A percentile compares a stretch with the other conserved stretches of the same genome.
These are phyloP conservation scores for Mechanitis messenoides DNA, from an alignment of 2,888 invertebrate genomes.

Conservation along the genomic window DNA sequence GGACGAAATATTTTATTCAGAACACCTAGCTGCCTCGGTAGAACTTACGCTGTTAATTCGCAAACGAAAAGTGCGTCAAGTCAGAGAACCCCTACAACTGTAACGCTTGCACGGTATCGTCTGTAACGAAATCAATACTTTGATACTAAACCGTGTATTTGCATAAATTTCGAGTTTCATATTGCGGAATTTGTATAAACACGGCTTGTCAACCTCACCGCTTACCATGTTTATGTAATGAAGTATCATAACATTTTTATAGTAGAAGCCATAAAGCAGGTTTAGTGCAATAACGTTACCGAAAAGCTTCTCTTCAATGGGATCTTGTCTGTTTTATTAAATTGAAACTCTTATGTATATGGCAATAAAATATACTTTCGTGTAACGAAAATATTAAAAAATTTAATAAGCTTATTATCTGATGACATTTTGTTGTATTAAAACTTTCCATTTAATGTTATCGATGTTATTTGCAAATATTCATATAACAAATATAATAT, in stretches of 20 bases:
- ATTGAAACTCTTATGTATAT: conserved; percentile 7
- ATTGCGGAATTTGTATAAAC: conserved; percentile 43
- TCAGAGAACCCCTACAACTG: conserved; percentile 24
- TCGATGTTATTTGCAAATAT: too few relatives aligned
- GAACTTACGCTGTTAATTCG: conserved; percentile 17
- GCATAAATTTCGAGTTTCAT: conserved; percentile 42
- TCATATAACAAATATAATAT: too few relatives aligned
- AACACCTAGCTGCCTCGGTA: conserved; percentile 16
- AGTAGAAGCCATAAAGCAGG: conserved; percentile 53
- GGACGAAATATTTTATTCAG: conserved; percentile 16
- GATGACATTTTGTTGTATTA: too few relatives aligned
- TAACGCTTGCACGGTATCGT: conserved; percentile 23
- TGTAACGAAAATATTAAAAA: too few relatives aligned
- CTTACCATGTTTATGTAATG: conserved; percentile 54
- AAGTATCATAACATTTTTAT: conserved; percentile 67
- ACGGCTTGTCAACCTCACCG: conserved; percentile 59
- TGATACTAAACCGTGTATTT: conserved; percentile 41
- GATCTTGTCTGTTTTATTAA: conserved; percentile 29
- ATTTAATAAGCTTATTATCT: too few relatives aligned
- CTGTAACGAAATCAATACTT: conserved; percentile 40
- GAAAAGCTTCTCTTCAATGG: conserved; percentile 41
- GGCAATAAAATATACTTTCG: too few relatives aligned
- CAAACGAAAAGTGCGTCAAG: conserved; percentile 10
- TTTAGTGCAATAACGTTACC: conserved; percentile 49
- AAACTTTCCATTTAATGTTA: too few relatives aligned